phyloP scores from a whole-genome alignment of 2,888 invertebrate genomes.

The Asteroscopus sphinx region DNA sequence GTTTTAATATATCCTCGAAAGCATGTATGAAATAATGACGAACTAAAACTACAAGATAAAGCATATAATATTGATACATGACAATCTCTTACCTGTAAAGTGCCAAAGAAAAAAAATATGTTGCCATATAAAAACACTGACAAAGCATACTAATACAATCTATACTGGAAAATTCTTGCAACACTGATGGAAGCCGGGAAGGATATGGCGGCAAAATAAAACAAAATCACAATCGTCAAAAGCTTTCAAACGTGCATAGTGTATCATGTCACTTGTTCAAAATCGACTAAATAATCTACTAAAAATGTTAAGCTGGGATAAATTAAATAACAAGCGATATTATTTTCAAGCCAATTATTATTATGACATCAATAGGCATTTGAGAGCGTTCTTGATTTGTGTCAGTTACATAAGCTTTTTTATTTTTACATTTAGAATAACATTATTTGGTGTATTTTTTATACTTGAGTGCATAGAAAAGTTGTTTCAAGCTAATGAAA shows the following conservation, averaged over 20 bases:
- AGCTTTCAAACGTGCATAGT: slow-evolving; percentile 89
- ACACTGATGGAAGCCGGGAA: slow-evolving; percentile 70
- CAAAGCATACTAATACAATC: slow-evolving; percentile 67
- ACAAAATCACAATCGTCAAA: slow-evolving; percentile 89
- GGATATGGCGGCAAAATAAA: slow-evolving; percentile 78
- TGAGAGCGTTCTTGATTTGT: slow-evolving; percentile 4
- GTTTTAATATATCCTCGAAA: slow-evolving; percentile 57
- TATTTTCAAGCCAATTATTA: slow-evolving; percentile 30
- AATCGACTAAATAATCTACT: slow-evolving; percentile 54
- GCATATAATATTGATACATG: slow-evolving; percentile 63
- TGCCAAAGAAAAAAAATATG: slow-evolving; percentile 62
- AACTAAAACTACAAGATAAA: slow-evolving; percentile 61
- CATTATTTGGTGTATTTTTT: slow-evolving; percentile 8
- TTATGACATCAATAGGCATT: slow-evolving; percentile 16
- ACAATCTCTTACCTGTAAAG: slow-evolving; percentile 76
- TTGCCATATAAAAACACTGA: slow-evolving; percentile 72
- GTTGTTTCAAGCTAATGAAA: slow-evolving; percentile 28
- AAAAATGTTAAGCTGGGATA: slow-evolving; percentile 36
- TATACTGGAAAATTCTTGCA: slow-evolving; percentile 71
- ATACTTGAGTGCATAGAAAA: slow-evolving; percentile 27
- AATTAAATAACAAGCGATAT: slow-evolving; percentile 37
- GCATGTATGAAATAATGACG: slow-evolving; percentile 82
- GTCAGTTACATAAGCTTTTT: slow-evolving; percentile 9
- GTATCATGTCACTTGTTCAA: slow-evolving; percentile 47
- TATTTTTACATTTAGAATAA: neutral